These are phyloP conservation scores for Cheilosia urbana DNA, from an alignment of 2,888 invertebrate genomes.

Conservation along the genomic window DNA sequence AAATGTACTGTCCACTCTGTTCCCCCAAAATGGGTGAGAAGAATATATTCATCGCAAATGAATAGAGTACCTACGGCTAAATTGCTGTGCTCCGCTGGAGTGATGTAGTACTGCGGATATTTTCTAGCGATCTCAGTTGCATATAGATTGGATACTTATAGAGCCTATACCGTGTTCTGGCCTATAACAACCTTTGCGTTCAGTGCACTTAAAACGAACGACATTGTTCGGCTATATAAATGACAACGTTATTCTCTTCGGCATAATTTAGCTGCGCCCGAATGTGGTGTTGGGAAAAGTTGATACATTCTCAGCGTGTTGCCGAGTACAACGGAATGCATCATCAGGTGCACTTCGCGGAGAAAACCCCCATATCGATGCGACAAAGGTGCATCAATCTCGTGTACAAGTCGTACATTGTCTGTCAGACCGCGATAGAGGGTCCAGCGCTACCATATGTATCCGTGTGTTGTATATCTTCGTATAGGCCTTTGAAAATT, in stretches of 20 bases:
- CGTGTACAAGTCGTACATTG: slow-evolving; percentile 59
- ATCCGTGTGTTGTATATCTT: slow-evolving; percentile 29
- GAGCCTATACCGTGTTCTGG: slow-evolving; percentile 26
- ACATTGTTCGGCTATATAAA: slow-evolving; percentile 57
- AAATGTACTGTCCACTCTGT: slow-evolving; percentile 26
- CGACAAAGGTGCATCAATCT: slow-evolving; percentile 72
- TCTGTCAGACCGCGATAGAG: slow-evolving; percentile 39
- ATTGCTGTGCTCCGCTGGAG: slow-evolving; percentile 56
- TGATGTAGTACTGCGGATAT: slow-evolving; percentile 70
- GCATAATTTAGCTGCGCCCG: slow-evolving; percentile 29
- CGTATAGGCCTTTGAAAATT: slow-evolving; percentile 18
- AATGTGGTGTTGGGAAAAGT: slow-evolving; percentile 34
- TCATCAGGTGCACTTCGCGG: slow-evolving; percentile 57
- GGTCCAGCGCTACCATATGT: slow-evolving; percentile 9
- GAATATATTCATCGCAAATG: slow-evolving; percentile 30
- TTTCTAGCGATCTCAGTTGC: slow-evolving; percentile 57
- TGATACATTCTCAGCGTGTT: slow-evolving; percentile 58
- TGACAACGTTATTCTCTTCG: slow-evolving; percentile 58
- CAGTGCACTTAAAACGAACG: slow-evolving; percentile 53
- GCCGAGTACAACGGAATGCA: slow-evolving; percentile 53
- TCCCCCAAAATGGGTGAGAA: slow-evolving; percentile 38
- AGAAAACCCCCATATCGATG: slow-evolving; percentile 37
- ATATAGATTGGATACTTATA: slow-evolving; percentile 33
- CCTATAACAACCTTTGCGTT: slow-evolving; percentile 49
- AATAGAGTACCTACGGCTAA: slow-evolving; percentile 25